Conservation (phyloP, 2,888 invertebrate species). For the Chymomyza amoena region DNA sequence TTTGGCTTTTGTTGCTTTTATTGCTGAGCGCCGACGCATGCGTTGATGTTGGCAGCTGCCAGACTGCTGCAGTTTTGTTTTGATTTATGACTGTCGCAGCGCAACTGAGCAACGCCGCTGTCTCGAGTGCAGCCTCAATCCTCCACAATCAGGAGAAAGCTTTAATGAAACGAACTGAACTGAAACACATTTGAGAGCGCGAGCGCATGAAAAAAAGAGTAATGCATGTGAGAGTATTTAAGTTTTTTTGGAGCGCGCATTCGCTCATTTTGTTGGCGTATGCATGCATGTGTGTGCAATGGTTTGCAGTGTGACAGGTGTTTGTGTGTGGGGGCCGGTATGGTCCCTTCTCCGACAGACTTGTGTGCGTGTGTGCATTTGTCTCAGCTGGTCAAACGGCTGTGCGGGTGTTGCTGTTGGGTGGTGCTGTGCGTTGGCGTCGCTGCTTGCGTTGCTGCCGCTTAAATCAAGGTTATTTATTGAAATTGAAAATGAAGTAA, state of each 20-base stretch:
- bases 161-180: constrained; percentile 39
- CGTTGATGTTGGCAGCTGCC: constrained; percentile 45
- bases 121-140: background rate
- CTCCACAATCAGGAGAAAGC: constrained; percentile 44
- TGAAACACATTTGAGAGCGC: constrained; percentile 38
- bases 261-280: background rate
- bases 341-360: constrained; percentile 18
- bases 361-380: constrained; percentile 30
- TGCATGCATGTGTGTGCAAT: constrained; percentile 22
- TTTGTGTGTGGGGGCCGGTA: constrained; percentile 71
- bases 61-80: constrained; percentile 60
- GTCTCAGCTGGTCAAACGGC: constrained; percentile 62
- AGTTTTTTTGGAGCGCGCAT: constrained; percentile 17
- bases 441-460: constrained; percentile 55
- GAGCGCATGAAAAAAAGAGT: constrained; percentile 34
- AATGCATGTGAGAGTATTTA: constrained; percentile 31
- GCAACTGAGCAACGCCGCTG: constrained; percentile 5
- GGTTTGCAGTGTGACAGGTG: constrained; percentile 63
- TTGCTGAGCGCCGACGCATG: constrained; percentile 34
- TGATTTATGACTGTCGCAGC: constrained; percentile 57
- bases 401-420: constrained; percentile 37
- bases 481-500: constrained; percentile 72
- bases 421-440: constrained; percentile 30
- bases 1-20: background rate
- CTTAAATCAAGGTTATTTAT: constrained; percentile 76